Conservation (phyloP, 37 sponge, comb jelly and placozoan genomes). For the Dysidea cf. avara region DNA sequence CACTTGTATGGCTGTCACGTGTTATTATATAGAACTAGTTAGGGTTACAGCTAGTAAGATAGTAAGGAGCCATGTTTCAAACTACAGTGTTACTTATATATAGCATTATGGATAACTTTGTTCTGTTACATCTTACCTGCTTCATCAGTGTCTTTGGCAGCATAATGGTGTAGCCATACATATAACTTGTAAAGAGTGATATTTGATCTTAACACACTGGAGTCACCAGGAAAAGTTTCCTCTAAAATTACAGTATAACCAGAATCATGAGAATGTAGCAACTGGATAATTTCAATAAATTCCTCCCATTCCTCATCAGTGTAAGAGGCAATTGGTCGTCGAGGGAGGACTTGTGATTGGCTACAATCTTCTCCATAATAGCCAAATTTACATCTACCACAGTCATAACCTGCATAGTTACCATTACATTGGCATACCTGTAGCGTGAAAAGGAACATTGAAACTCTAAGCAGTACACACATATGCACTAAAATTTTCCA, state of each 20-base stretch:
- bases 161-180: slow-evolving; percentile 58
- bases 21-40: too few relatives aligned
- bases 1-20: too few relatives aligned
- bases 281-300: slow-evolving; percentile 18
- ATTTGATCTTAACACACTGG: slow-evolving; percentile 6
- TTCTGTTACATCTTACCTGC: not conserved
- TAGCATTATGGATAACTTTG: not conserved
- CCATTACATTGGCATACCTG: slow-evolving; percentile 57
- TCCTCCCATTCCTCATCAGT: slow-evolving; percentile 30
- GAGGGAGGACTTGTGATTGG: slow-evolving; percentile 5
- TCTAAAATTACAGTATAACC: slow-evolving; percentile 39
- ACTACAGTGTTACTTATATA: too few relatives aligned
- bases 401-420: slow-evolving; percentile 51
- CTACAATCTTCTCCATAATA: slow-evolving; percentile 41
- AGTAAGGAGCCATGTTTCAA: too few relatives aligned
- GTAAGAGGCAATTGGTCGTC: slow-evolving; percentile 8
- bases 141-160: slow-evolving; percentile 37
- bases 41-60: too few relatives aligned
- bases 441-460: too few relatives aligned
- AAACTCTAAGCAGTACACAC: too few relatives aligned
- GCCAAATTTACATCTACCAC: slow-evolving; percentile 55
- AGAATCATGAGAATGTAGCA: slow-evolving; percentile 10
- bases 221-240: slow-evolving; percentile 25
- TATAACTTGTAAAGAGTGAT: slow-evolving; percentile 36
- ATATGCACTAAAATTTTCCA: too few relatives aligned